A percentile compares a stretch with the other conserved stretches of the same genome.
Conservation (phyloP, 2,797 vertebrate genomes). For the Xyrichtys novacula region DNA sequence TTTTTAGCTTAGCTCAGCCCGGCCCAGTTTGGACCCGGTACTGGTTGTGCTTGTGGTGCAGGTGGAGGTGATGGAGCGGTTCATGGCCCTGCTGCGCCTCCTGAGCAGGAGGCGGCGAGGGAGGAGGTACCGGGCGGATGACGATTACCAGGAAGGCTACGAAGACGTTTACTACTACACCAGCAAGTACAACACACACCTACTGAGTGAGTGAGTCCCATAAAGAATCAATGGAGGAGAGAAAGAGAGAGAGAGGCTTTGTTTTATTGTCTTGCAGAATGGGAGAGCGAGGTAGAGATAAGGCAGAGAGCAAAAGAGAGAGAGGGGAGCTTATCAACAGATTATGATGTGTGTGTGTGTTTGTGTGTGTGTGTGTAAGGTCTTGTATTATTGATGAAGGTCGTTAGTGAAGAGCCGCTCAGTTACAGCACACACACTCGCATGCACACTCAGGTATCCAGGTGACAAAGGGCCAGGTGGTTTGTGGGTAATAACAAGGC, state of each 20-base stretch:
- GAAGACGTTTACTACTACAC: constrained; percentile 99
- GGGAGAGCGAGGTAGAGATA: constrained; percentile 10
- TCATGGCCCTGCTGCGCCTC: constrained; percentile 94
- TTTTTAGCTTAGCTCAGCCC: constrained; percentile 18
- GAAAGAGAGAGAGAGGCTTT: constrained; percentile 14
- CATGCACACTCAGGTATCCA: constrained; percentile 82
- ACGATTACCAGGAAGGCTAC: constrained; percentile 98
- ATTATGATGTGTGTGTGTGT: constrained; percentile 39
- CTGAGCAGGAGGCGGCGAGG: constrained; percentile 94
- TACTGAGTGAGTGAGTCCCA: constrained; percentile 90
- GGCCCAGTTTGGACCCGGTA: constrained; percentile 31
- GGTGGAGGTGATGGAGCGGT: constrained; percentile 89
- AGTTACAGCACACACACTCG: constrained; percentile 83
- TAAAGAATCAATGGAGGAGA: constrained; percentile 35
- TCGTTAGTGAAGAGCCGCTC: constrained; percentile 49
- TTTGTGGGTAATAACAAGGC: constrained; percentile 76
- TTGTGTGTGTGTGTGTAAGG: constrained; percentile 25
- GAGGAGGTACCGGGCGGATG: constrained; percentile 96
- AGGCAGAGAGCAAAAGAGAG: constrained; percentile 1
- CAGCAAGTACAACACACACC: constrained; percentile 86
- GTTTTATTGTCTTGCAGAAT: constrained; percentile 39
- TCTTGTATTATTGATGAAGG: constrained; percentile 75
- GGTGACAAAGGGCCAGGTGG: constrained; percentile 66
- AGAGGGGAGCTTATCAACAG: constrained; percentile 57
- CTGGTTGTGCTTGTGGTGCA: background rate